phyloP scores from a whole-genome alignment of 1,140 invertebrate genomes.

The Drosophila equinoxialis region DNA sequence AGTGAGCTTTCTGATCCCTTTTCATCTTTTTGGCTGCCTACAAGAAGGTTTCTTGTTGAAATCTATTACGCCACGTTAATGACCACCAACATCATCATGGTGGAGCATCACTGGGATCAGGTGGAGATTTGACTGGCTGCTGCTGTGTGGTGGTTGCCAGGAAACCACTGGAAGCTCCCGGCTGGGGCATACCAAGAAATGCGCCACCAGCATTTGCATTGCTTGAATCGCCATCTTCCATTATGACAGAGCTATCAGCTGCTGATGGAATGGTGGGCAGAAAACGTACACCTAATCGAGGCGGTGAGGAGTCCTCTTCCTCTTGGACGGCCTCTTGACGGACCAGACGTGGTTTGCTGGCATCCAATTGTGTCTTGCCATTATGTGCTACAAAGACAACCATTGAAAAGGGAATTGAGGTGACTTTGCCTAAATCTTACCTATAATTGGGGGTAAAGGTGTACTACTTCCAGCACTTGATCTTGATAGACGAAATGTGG shows the following conservation, averaged over 20 bases:
- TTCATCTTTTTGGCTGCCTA: slow-evolving; percentile 25
- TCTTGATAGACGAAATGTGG: slow-evolving; percentile 91
- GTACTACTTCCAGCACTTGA: slow-evolving; percentile 87
- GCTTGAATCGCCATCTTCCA: slow-evolving; percentile 86
- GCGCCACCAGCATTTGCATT: slow-evolving; percentile 34
- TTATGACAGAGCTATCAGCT: slow-evolving; percentile 89
- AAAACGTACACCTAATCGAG: slow-evolving; percentile 87
- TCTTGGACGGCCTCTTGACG: slow-evolving; percentile 90
- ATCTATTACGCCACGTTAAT: slow-evolving; percentile 27
- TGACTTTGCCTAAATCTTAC: slow-evolving; percentile 29
- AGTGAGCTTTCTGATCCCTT: slow-evolving; percentile 66
- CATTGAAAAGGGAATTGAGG: background rate
- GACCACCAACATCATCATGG: slow-evolving; percentile 69
- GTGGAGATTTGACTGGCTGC: slow-evolving; percentile 68
- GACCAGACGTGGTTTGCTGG: slow-evolving; percentile 86
- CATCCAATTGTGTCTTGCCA: slow-evolving; percentile 62
- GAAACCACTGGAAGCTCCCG: slow-evolving; percentile 67
- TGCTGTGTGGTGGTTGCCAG: slow-evolving; percentile 41
- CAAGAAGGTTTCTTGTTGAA: slow-evolving; percentile 54
- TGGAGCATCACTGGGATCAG: slow-evolving; percentile 66
- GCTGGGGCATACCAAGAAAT: slow-evolving; percentile 67
- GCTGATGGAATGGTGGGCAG: slow-evolving; percentile 92
- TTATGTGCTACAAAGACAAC: slow-evolving; percentile 60
- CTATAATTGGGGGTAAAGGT: slow-evolving; percentile 75
- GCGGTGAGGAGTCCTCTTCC: slow-evolving; percentile 87